Evolutionary conservation across 92 coral and sea anemone species (phyloP).

Genomic region (Parazoanthus atlanticus): DNA sequence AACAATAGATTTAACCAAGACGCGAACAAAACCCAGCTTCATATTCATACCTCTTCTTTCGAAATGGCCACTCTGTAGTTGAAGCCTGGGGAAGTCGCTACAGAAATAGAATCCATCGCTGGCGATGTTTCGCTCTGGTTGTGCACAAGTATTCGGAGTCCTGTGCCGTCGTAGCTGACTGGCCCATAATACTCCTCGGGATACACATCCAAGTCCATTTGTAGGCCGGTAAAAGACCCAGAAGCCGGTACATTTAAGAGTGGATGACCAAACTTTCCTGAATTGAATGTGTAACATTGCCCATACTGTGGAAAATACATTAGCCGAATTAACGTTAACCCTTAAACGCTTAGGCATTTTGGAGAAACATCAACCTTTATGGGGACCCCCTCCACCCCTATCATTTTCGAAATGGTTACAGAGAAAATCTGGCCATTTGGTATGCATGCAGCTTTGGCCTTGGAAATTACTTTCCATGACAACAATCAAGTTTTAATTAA

Average conservation of each 20-base stretch:
- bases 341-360: no score
- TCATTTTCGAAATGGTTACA: no score
- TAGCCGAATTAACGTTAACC: no score
- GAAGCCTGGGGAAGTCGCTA: background rate
- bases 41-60: background rate
- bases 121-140: background rate
- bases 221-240: background rate
- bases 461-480: no score
- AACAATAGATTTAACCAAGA: no score
- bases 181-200: background rate
- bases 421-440: no score
- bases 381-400: no score
- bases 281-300: background rate
- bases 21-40: background rate
- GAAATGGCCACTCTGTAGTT: background rate
- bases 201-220: background rate
- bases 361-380: no score
- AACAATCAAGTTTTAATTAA: no score
- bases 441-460: no score
- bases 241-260: background rate
- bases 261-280: background rate
- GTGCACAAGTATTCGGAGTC: background rate
- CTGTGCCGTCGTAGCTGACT: background rate
- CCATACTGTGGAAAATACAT: background rate
- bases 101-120: background rate